Conservation (phyloP, 2,113 vertebrate species). For the Lasiurus cinereus region DNA sequence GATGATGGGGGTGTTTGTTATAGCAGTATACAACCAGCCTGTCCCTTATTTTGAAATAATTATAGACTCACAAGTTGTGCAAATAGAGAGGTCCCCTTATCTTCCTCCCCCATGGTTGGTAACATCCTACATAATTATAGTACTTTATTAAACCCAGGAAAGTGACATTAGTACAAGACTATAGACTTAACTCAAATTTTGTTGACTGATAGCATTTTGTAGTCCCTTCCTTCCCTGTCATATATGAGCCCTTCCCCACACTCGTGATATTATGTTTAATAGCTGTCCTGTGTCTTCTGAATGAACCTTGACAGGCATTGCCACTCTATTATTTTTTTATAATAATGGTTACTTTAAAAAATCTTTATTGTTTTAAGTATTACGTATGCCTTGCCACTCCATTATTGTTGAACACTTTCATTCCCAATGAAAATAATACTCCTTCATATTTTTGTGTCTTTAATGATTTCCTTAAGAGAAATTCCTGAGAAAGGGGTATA, state of each 20-base stretch:
- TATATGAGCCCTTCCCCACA: background rate
- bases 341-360: too few species aligned
- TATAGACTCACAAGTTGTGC: background rate
- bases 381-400: too few species aligned
- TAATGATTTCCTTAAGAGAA: background rate
- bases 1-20: background rate
- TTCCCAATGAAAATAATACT: background rate
- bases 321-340: too few species aligned
- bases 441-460: background rate
- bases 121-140: background rate
- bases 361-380: too few species aligned
- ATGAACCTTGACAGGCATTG: background rate
- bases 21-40: background rate
- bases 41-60: background rate
- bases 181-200: background rate
- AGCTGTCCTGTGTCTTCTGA: background rate
- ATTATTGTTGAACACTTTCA: background rate
- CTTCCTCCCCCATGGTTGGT: background rate
- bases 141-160: background rate
- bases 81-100: background rate
- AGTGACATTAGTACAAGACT: background rate
- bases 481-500: background rate
- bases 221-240: background rate
- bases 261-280: background rate
- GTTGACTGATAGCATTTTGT: background rate